Evolutionary conservation across 37 sponge, comb jelly and placozoan species (phyloP).

Genomic region (Beroe forskalii): DNA sequence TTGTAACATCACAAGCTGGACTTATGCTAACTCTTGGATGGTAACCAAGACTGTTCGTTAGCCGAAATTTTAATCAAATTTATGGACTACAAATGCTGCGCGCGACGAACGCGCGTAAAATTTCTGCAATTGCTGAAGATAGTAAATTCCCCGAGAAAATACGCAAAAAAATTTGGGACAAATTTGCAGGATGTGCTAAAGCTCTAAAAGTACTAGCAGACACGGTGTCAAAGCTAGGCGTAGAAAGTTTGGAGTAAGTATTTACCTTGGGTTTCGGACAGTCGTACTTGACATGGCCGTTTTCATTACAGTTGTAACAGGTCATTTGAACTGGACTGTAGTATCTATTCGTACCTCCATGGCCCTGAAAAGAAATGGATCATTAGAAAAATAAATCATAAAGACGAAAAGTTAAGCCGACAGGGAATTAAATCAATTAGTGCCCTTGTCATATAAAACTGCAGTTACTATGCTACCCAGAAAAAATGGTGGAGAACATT

Average conservation of each 20-base stretch:
- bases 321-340: conserved; percentile 48
- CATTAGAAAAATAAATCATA: no score
- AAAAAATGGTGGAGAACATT: no score
- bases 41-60: no score
- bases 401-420: no score
- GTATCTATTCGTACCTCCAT: not conserved
- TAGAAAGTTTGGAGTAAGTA: not conserved
- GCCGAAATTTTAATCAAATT: no score
- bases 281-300: conserved; percentile 61
- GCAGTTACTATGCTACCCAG: no score
- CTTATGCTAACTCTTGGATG: no score
- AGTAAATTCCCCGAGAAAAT: not conserved
- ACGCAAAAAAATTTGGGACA: not conserved
- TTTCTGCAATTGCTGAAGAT: conserved; percentile 43
- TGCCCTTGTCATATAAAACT: no score
- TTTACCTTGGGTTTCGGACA: conserved; percentile 47
- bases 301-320: conserved; percentile 54
- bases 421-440: no score
- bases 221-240: not conserved
- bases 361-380: not conserved
- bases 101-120: conserved; percentile 46
- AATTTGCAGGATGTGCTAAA: not conserved
- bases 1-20: no score
- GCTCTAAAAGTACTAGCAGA: not conserved
- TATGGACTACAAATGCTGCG: no score